A percentile compares a stretch with the other conserved stretches of the same genome.
Evolutionary conservation across 2,113 vertebrate species (phyloP).

Genomic region (Tachuris rubrigastra): DNA sequence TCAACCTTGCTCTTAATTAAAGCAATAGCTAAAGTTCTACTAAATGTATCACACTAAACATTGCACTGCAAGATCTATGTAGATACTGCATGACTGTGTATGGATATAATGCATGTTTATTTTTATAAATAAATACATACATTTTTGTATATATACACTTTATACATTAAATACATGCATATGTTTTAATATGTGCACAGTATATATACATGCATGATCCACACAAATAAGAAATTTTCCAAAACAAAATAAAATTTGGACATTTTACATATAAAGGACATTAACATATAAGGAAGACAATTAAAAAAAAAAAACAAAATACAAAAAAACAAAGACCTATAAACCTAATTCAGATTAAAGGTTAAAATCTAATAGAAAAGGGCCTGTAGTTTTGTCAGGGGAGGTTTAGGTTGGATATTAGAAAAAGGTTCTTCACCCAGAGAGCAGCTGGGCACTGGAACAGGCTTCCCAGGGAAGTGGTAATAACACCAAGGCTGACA

Average conservation of each 20-base stretch:
- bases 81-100: neutral
- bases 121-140: neutral
- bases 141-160: too few relatives aligned
- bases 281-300: neutral
- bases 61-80: neutral
- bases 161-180: neutral
- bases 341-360: neutral
- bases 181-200: neutral
- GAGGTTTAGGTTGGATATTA: too few relatives aligned
- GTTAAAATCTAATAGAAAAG: neutral
- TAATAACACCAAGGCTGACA: neutral
- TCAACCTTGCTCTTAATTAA: neutral
- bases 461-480: neutral
- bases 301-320: too few relatives aligned
- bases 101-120: neutral
- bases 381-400: neutral
- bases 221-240: neutral
- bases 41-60: neutral
- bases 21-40: neutral
- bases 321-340: neutral
- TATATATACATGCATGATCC: accelerated
- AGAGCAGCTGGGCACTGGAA: neutral
- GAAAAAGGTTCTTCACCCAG: neutral
- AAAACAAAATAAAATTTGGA: neutral
- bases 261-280: neutral